Percentiles rank a stretch among this genome's conserved stretches.
These are phyloP conservation scores for Apoda limacodes DNA, from an alignment of 2,888 invertebrate species.

Conservation along the genomic window DNA sequence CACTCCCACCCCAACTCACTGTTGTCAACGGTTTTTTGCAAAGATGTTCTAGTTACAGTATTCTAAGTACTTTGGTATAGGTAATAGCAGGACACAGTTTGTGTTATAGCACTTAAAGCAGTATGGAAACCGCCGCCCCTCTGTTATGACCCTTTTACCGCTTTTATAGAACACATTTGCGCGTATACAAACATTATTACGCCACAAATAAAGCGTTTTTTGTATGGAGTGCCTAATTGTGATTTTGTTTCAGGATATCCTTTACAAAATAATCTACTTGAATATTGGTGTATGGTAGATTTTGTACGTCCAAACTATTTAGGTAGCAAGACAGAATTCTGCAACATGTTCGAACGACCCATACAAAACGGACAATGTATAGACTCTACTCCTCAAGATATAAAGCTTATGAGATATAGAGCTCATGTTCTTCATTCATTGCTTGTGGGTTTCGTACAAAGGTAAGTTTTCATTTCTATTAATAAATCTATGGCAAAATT, in stretches of 20 bases:
- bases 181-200: not conserved
- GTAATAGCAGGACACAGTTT: too few relatives aligned
- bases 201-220: not conserved
- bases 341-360: constrained; percentile 98
- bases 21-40: too few relatives aligned
- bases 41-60: too few relatives aligned
- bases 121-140: too few relatives aligned
- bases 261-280: constrained; percentile 95
- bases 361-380: constrained; percentile 99
- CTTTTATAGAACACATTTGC: not conserved
- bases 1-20: too few relatives aligned
- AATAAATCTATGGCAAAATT: too few relatives aligned
- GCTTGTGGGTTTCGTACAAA: constrained; percentile 95
- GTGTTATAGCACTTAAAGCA: too few relatives aligned
- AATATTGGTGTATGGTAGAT: constrained; percentile 99
- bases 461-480: constrained; percentile 62
- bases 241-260: constrained; percentile 78
- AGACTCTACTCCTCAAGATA: constrained; percentile 95
- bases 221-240: not conserved
- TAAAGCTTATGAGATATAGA: constrained; percentile 92
- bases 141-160: too few relatives aligned
- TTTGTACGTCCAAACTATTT: constrained; percentile 98
- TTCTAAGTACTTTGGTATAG: too few relatives aligned
- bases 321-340: constrained; percentile 96
- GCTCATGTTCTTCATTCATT: constrained; percentile 96